Evolutionary conservation across 2,888 invertebrate genomes (phyloP), one percentile per base, ranked within the genome.

Genomic region (Amiota minor): DNA sequence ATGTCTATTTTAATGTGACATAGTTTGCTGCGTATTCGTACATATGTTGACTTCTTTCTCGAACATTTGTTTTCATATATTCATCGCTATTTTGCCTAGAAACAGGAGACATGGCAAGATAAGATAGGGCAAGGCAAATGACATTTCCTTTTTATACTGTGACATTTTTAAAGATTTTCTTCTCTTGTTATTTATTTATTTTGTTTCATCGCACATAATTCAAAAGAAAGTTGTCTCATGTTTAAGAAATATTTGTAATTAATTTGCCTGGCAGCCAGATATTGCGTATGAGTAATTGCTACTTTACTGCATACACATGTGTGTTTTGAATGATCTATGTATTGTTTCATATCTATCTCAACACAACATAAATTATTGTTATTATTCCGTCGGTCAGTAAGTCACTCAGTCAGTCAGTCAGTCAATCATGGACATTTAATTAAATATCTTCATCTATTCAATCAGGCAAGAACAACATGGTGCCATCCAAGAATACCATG

Each of bases 261-360:
- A 80, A 75, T 76, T 72, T 80, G 76, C 45, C 75, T 74, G 74
- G 71, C 55, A 45, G 53, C 69, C 75, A 76, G 77, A 81, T 83
- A 81, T 77, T 78, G 23, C 72, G 78, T 74, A 73, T 78, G 77
- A 80, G 78, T 82, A 85, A 82, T 82, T 82, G 82, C 82, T 84
- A 80, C 35, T 4, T 35, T 35, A 35, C 35, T 35, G 6, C 1
- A 23, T 6, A 35, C 35, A 35, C 6, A 35, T 35, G 35, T 35
- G 62, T 16, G n/a, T n/a, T 14, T 45, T 62, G 62, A 62, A 45
- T 62, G 62, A 62, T 62, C 62, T 62, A 23, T 62, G 62, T n/a
- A 62, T 35, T 9, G 6, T 45, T 62, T 35, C 45, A 45, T 45
- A 45, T 62, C 62, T 45, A 35, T 35, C 35, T 35, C 35, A 35